Percentiles rank a stretch among this genome's conserved stretches.
phyloP scores from a whole-genome alignment of 2,888 invertebrate species.

The Xestia xanthographa region DNA sequence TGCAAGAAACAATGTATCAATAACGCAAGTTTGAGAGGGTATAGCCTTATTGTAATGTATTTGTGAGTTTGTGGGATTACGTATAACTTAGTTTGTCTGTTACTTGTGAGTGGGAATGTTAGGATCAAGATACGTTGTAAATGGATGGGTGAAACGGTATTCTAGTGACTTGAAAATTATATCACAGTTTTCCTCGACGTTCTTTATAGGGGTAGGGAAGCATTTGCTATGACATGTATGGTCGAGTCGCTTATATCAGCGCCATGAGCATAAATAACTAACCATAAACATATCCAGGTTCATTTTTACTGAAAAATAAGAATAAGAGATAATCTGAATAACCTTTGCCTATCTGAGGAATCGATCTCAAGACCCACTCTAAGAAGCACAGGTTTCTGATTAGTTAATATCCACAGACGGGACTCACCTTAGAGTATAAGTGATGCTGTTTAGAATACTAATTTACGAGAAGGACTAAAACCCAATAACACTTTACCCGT shows the following conservation, averaged over 20 bases:
- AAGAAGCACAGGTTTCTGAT: no score
- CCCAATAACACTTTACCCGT: background rate
- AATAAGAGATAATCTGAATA: no score
- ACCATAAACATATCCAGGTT: background rate
- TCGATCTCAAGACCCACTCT: no score
- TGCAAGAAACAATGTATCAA: slow-evolving; percentile 54
- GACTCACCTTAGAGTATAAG: background rate
- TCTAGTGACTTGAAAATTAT: background rate
- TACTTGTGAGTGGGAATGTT: background rate
- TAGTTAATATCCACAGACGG: no score
- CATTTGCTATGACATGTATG: background rate
- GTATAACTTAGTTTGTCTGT: background rate
- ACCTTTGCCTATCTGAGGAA: no score
- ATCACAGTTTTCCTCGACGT: background rate
- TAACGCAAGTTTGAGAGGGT: slow-evolving; percentile 52
- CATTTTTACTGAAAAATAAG: background rate
- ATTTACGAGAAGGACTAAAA: background rate
- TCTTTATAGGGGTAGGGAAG: background rate
- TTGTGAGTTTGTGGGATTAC: slow-evolving; percentile 12
- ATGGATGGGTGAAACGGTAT: background rate
- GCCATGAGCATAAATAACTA: background rate
- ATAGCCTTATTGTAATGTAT: slow-evolving; percentile 42
- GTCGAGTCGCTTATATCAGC: background rate
- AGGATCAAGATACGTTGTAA: background rate
- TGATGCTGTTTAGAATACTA: background rate